Evolutionary conservation across 2,888 invertebrate species (phyloP).

Genomic region (Aleiodes leptofemur): DNA sequence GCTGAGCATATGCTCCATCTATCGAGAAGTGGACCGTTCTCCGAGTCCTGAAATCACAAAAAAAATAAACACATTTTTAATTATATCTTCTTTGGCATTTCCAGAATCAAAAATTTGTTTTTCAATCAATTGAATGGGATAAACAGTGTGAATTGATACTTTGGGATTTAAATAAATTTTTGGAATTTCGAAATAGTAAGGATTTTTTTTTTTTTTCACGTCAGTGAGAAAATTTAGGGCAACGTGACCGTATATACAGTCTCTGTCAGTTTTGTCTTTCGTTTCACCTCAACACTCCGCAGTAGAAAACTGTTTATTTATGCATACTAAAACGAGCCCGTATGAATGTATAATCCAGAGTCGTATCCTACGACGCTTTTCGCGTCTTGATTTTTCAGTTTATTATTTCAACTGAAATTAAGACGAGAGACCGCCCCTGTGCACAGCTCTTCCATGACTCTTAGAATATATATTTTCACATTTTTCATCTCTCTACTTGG

Average conservation of each 20-base stretch:
- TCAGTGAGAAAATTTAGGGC: constrained; percentile 62
- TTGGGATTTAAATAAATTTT: background rate
- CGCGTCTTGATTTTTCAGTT: constrained; percentile 67
- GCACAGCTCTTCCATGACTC: constrained; percentile 55
- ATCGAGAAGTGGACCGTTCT: constrained; percentile 87
- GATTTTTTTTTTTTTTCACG: constrained; percentile 40
- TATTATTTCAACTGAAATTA: constrained; percentile 70
- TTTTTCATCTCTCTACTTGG: constrained; percentile 8
- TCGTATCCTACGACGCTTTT: constrained; percentile 72
- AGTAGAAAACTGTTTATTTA: constrained; percentile 70
- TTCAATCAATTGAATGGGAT: background rate
- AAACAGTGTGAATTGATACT: background rate
- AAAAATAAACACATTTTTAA: constrained; percentile 59
- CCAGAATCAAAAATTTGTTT: background rate
- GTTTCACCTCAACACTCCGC: constrained; percentile 28
- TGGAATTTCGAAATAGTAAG: constrained; percentile 34
- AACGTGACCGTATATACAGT: constrained; percentile 61
- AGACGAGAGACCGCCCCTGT: constrained; percentile 65
- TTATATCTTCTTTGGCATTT: constrained; percentile 14
- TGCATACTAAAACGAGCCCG: constrained; percentile 68
- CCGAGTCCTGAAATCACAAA: constrained; percentile 84
- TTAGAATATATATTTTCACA: constrained; percentile 43
- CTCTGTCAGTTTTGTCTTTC: constrained; percentile 60
- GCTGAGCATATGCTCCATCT: constrained; percentile 92
- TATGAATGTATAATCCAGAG: constrained; percentile 69